Percentiles rank a stretch among this genome's conserved stretches.
phyloP scores from a whole-genome alignment of 2,888 invertebrate genomes.

The Physocephala rufipes region DNA sequence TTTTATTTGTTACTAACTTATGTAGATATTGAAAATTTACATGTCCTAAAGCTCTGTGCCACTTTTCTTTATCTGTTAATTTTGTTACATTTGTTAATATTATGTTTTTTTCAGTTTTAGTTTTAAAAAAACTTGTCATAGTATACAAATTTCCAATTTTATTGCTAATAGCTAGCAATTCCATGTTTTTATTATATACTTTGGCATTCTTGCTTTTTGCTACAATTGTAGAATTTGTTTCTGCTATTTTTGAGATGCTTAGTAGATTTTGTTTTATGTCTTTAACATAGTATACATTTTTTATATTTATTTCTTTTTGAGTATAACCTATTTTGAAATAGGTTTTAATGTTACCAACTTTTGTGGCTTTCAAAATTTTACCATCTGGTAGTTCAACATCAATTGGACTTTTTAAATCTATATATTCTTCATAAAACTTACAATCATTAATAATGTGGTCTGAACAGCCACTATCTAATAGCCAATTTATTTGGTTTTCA shows the following conservation, averaged over 20 bases:
- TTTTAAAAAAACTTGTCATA: constrained; percentile 3
- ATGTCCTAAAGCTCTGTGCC: constrained; percentile 38
- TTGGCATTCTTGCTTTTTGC: constrained; percentile 23
- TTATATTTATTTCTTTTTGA: constrained; percentile 14
- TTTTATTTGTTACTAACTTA: constrained; percentile 35
- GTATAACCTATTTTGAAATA: constrained; percentile 5
- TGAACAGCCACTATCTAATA: constrained; percentile 40
- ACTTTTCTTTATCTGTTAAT: constrained; percentile 41
- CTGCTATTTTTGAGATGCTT: constrained; percentile 31
- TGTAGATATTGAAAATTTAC: constrained; percentile 43
- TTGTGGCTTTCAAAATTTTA: constrained; percentile 26
- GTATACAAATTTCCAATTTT: constrained; percentile 33
- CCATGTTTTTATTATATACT: constrained; percentile 21
- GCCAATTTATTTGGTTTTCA: constrained; percentile 17
- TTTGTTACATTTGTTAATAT: constrained; percentile 16
- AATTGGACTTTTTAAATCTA: not conserved
- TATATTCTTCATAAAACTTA: not conserved
- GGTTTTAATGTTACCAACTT: constrained; percentile 17
- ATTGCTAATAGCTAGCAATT: constrained; percentile 28
- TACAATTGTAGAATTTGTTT: constrained; percentile 30
- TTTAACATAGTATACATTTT: constrained; percentile 29
- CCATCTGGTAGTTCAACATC: constrained; percentile 37
- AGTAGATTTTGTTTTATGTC: constrained; percentile 31
- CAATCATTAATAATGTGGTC: constrained; percentile 33
- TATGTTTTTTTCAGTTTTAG: too few species aligned